Conservation (phyloP, 2,888 invertebrate genomes). For the Spisula subtruncata region DNA sequence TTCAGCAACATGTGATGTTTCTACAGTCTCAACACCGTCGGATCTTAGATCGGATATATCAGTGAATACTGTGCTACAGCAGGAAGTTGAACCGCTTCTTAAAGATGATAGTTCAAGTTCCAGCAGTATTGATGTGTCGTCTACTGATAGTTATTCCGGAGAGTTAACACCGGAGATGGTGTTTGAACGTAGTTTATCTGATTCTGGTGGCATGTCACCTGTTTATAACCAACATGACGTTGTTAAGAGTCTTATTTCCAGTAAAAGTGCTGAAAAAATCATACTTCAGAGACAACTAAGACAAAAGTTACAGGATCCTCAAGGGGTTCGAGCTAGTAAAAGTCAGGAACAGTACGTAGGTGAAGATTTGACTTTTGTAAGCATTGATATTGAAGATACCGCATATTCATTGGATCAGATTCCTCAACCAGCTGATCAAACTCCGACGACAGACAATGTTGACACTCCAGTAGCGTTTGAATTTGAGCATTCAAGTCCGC, state of each 20-base stretch:
- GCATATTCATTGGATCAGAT: conserved; percentile 94
- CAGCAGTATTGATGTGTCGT: conserved; percentile 71
- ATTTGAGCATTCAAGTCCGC: conserved; percentile 76
- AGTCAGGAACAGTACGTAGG: conserved; percentile 96
- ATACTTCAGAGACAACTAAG: conserved; percentile 59
- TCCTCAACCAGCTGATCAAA: conserved; percentile 65
- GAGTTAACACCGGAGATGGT: conserved; percentile 67
- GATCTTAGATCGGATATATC: conserved; percentile 76
- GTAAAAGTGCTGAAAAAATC: conserved; percentile 86
- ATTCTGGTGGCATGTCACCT: conserved; percentile 72
- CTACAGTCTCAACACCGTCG: conserved; percentile 74
- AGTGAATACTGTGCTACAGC: conserved; percentile 74
- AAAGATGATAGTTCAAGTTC: conserved; percentile 71
- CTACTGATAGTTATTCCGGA: conserved; percentile 64
- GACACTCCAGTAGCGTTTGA: conserved; percentile 50
- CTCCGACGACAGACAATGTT: conserved; percentile 53
- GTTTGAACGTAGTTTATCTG: conserved; percentile 70
- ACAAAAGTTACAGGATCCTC: conserved; percentile 79
- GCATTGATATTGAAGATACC: conserved; percentile 97
- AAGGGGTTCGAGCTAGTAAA: conserved; percentile 95
- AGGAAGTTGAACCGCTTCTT: conserved; percentile 72
- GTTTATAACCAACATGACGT: conserved; percentile 56
- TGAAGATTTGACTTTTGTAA: conserved; percentile 93
- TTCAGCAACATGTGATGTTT: conserved; percentile 71
- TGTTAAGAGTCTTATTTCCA: conserved; percentile 64